Percentiles rank a stretch among this genome's conserved stretches.
These are phyloP conservation scores for Microctonus hyperodae DNA, from an alignment of 2,888 invertebrate species.

Conservation along the genomic window DNA sequence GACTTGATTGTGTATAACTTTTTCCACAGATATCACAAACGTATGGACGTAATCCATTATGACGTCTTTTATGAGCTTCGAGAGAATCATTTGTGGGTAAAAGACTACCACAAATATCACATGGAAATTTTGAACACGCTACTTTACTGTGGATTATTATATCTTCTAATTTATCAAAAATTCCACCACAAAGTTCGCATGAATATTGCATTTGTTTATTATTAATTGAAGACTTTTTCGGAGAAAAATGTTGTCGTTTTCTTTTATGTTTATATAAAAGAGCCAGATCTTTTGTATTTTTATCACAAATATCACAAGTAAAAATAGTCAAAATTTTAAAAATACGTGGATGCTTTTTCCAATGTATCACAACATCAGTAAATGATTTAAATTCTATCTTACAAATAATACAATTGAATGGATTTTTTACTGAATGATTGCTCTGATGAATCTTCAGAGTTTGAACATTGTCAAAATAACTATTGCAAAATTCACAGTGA, in stretches of 20 bases:
- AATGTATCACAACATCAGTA: constrained; percentile 67
- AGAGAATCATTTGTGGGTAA: constrained; percentile 51
- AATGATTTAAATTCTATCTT: constrained; percentile 64
- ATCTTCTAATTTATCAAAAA: constrained; percentile 41
- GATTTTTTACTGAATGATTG: constrained; percentile 62
- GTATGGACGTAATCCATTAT: constrained; percentile 54
- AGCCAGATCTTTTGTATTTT: constrained; percentile 65
- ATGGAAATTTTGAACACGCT: constrained; percentile 52
- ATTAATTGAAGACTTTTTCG: constrained; percentile 53
- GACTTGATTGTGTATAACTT: constrained; percentile 68
- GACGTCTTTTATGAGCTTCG: constrained; percentile 53
- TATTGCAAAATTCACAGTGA: constrained; percentile 71
- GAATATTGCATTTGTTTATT: constrained; percentile 38
- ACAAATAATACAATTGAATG: constrained; percentile 64
- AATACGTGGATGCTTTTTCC: constrained; percentile 65
- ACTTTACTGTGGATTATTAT: constrained; percentile 46
- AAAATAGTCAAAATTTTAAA: constrained; percentile 64
- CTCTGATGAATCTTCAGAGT: constrained; percentile 63
- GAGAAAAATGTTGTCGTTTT: constrained; percentile 64
- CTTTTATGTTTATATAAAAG: constrained; percentile 69
- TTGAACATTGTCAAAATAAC: constrained; percentile 66
- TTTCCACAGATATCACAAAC: constrained; percentile 57
- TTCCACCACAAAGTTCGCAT: constrained; percentile 69
- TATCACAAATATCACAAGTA: constrained; percentile 64
- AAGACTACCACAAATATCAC: constrained; percentile 51